These are phyloP conservation scores for Hozukius guyotensis DNA, from an alignment of 2,797 vertebrate genomes.

Conservation along the genomic window DNA sequence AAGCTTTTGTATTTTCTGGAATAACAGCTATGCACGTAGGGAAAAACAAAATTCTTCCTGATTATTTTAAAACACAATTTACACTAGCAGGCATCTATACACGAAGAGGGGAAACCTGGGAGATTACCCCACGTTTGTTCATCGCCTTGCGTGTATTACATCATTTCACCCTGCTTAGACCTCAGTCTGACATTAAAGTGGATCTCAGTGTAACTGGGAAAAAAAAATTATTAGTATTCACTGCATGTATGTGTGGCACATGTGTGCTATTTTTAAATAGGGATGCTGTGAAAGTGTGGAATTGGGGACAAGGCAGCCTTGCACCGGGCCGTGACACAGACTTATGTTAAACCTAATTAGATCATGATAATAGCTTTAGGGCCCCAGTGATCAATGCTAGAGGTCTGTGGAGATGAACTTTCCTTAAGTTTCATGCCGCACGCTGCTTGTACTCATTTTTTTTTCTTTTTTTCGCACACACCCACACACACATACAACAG, in stretches of 20 bases:
- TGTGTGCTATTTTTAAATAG: slow-evolving; percentile 78
- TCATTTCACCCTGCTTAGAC: slow-evolving; percentile 35
- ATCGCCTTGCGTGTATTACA: slow-evolving; percentile 9
- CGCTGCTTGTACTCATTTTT: slow-evolving; percentile 72
- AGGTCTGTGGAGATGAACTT: slow-evolving; percentile 83
- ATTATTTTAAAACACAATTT: background rate
- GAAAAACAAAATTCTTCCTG: background rate
- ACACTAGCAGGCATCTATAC: background rate
- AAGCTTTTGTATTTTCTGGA: background rate
- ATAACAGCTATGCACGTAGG: background rate
- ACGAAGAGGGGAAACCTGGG: background rate
- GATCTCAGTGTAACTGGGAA: slow-evolving; percentile 25
- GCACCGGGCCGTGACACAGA: slow-evolving; percentile 86
- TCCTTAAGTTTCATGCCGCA: slow-evolving; percentile 81
- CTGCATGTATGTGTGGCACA: slow-evolving; percentile 61
- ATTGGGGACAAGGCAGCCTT: slow-evolving; percentile 84
- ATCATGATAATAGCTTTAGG: slow-evolving; percentile 89
- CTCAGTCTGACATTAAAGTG: slow-evolving; percentile 51
- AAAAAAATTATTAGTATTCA: slow-evolving; percentile 57
- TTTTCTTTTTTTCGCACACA: slow-evolving; percentile 26
- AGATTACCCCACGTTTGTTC: slow-evolving; percentile 21
- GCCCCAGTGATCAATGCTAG: slow-evolving; percentile 85
- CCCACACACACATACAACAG: background rate
- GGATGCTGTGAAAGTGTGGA: slow-evolving; percentile 81
- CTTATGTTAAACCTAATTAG: slow-evolving; percentile 88